Percentiles rank a stretch among this genome's conserved stretches.
Conservation (phyloP, 2,797 vertebrate species). For the Rhyacichthys aspro region DNA sequence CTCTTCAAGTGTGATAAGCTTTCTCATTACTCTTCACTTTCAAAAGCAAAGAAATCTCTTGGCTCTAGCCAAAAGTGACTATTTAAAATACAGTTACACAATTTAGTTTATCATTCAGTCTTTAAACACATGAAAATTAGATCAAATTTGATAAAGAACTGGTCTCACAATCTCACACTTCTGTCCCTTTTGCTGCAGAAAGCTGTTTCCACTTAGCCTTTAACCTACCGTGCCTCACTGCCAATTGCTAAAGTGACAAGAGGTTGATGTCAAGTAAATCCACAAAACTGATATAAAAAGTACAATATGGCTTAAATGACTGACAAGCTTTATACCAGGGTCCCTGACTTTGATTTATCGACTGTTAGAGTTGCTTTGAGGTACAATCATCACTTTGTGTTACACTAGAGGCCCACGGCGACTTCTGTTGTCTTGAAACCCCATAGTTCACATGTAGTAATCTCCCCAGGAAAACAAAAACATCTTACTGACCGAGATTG, state of each 20-base stretch:
- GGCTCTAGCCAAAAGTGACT: too few relatives aligned
- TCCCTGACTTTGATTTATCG: slow-evolving; percentile 38
- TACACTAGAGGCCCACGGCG: slow-evolving; percentile 17
- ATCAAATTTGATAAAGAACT: too few relatives aligned
- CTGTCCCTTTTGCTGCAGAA: slow-evolving; percentile 8
- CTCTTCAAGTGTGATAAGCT: not conserved
- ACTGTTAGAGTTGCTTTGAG: slow-evolving; percentile 23
- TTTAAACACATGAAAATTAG: too few relatives aligned
- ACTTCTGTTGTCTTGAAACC: slow-evolving; percentile 22
- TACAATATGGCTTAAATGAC: slow-evolving; percentile 17
- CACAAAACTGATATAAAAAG: slow-evolving; percentile 8
- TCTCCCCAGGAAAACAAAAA: slow-evolving; percentile 7
- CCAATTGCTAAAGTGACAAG: slow-evolving; percentile 26
- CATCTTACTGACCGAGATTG: slow-evolving; percentile 24
- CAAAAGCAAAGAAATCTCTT: too few relatives aligned
- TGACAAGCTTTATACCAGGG: slow-evolving; percentile 18
- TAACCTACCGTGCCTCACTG: slow-evolving; percentile 26
- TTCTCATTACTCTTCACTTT: too few relatives aligned
- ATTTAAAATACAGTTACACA: too few relatives aligned
- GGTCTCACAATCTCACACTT: not conserved
- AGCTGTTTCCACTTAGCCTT: slow-evolving; percentile 9
- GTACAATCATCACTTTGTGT: slow-evolving; percentile 21
- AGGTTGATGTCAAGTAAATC: slow-evolving; percentile 36
- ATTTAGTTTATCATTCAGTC: too few relatives aligned
- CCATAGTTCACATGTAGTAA: slow-evolving; percentile 17